These are phyloP conservation scores for Peromyscus maniculatus DNA, from an alignment of 2,113 vertebrate genomes.

Conservation along the genomic window DNA sequence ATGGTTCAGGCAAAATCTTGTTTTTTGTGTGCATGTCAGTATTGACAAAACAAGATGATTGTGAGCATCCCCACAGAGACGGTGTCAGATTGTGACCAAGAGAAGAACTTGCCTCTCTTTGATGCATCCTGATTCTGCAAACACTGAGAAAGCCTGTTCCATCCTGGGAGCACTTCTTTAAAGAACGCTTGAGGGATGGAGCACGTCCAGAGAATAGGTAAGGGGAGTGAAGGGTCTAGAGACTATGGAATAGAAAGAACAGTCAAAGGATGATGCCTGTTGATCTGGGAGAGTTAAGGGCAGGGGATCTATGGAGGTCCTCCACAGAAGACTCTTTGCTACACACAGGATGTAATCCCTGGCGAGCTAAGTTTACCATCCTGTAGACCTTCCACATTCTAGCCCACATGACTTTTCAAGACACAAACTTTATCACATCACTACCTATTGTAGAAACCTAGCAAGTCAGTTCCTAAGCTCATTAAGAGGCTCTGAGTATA, in stretches of 20 bases:
- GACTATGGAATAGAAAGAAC: background rate
- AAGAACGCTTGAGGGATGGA: background rate
- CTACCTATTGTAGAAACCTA: background rate
- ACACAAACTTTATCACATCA: background rate
- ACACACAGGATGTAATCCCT: background rate
- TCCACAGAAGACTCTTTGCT: background rate
- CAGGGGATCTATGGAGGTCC: background rate
- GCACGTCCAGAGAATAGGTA: background rate
- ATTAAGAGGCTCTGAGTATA: conserved; percentile 12
- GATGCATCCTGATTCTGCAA: background rate
- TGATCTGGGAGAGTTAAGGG: background rate
- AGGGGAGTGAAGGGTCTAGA: background rate
- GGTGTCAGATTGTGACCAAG: background rate
- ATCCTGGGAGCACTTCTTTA: background rate
- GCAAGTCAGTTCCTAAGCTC: background rate
- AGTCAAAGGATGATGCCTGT: background rate
- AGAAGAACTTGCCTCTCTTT: background rate
- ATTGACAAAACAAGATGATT: background rate
- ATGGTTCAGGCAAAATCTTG: background rate
- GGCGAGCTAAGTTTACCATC: background rate
- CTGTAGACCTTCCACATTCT: background rate
- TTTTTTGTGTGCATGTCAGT: background rate
- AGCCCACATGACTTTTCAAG: background rate
- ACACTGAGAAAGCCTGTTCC: background rate
- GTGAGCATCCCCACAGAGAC: background rate